phyloP scores from a whole-genome alignment of 2,888 invertebrate species.

The Standfussiana lucernea region DNA sequence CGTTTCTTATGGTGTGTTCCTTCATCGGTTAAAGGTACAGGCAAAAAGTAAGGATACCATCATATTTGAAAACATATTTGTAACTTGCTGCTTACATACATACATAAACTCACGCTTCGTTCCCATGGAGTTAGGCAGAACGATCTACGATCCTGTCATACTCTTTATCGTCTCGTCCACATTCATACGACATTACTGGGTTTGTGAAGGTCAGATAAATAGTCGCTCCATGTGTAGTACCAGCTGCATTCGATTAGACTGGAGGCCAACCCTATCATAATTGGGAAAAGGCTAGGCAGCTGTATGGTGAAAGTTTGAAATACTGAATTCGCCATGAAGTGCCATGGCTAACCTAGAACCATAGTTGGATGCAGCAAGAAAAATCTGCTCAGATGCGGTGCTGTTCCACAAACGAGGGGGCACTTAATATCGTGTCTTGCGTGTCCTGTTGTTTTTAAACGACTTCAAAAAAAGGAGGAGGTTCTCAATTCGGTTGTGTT shows the following conservation, averaged over 20 bases:
- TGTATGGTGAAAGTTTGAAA: neutral
- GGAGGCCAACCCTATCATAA: neutral
- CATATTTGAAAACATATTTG: conserved; percentile 3
- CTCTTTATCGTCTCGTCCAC: neutral
- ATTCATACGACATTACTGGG: too few relatives aligned
- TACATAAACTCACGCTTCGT: neutral
- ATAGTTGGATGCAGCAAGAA: neutral
- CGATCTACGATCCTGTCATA: neutral
- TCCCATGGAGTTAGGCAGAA: neutral
- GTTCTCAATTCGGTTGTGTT: too few relatives aligned
- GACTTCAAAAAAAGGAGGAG: too few relatives aligned
- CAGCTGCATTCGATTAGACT: neutral
- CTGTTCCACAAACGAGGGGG: neutral
- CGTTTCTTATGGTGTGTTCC: conserved; percentile 48
- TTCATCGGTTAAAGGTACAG: conserved; percentile 21
- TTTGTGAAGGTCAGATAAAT: neutral
- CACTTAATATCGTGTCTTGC: neutral
- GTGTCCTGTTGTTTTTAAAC: neutral
- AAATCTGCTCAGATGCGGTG: neutral
- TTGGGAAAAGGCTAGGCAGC: neutral
- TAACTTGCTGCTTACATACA: neutral
- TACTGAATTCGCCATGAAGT: neutral
- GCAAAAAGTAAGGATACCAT: conserved; percentile 30
- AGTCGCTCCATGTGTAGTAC: neutral
- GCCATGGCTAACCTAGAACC: neutral